phyloP scores from a whole-genome alignment of 2,113 vertebrate genomes.

The Nothocercus nigrocapillus region DNA sequence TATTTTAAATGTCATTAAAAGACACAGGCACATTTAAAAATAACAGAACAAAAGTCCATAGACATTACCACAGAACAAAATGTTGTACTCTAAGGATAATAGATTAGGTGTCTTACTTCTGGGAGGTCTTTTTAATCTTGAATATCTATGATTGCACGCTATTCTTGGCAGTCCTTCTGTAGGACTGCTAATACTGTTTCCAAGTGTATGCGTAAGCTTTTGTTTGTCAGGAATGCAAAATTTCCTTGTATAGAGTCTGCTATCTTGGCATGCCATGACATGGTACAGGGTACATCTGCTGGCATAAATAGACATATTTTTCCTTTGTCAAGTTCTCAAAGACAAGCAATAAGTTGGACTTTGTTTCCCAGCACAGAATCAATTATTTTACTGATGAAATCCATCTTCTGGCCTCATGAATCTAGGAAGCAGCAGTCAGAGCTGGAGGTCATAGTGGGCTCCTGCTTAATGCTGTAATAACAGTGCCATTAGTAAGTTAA shows the following conservation, averaged over 20 bases:
- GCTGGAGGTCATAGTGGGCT: neutral
- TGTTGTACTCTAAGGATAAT: neutral
- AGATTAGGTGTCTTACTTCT: neutral
- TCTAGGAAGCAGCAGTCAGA: neutral
- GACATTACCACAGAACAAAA: neutral
- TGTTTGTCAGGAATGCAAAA: neutral
- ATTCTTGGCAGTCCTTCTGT: neutral
- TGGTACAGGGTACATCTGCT: accelerated
- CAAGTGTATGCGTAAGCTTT: neutral
- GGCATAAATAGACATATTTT: neutral
- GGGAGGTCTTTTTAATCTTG: neutral
- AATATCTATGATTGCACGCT: neutral
- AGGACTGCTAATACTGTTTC: neutral
- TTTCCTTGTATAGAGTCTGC: neutral
- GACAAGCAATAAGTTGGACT: neutral
- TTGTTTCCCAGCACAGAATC: neutral
- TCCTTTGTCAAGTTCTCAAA: neutral
- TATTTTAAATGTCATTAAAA: neutral
- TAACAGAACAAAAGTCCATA: accelerated
- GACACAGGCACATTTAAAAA: neutral
- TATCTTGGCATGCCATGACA: neutral
- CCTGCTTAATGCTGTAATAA: neutral
- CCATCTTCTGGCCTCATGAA: neutral
- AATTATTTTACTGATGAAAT: neutral
- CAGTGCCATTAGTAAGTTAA: neutral